These are phyloP conservation scores for Gymnarchus niloticus DNA, from an alignment of 2,113 vertebrate species.

Conservation along the genomic window DNA sequence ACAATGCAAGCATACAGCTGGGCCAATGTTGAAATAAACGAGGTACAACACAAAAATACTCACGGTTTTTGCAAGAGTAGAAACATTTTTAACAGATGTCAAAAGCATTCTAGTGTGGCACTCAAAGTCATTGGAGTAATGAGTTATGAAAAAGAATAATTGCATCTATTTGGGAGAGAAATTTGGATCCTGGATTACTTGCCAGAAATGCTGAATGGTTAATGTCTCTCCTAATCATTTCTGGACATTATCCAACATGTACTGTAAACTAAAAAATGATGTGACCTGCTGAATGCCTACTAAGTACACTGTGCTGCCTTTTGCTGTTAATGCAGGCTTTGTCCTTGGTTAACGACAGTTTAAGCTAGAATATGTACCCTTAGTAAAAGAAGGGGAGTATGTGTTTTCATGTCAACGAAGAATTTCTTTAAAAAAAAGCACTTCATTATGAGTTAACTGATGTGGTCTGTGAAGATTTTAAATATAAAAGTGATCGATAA, in stretches of 20 bases:
- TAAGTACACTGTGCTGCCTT: slow-evolving; percentile 75
- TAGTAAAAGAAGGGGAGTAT: slow-evolving; percentile 69
- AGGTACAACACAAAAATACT: neutral
- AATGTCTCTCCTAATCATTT: neutral
- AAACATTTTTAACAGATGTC: neutral
- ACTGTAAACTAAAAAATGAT: neutral
- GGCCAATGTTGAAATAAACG: neutral
- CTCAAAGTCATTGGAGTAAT: neutral
- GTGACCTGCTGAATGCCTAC: slow-evolving; percentile 49
- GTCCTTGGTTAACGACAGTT: slow-evolving; percentile 57
- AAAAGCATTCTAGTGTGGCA: neutral
- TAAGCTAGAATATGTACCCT: slow-evolving; percentile 59
- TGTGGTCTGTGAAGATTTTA: neutral
- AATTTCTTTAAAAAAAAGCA: slow-evolving; percentile 36
- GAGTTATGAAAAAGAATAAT: neutral
- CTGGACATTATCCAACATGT: neutral
- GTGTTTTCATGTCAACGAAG: slow-evolving; percentile 92
- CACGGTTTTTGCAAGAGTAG: neutral
- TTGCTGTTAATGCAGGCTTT: slow-evolving; percentile 75
- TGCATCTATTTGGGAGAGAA: neutral
- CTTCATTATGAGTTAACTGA: neutral
- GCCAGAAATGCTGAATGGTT: neutral
- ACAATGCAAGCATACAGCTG: neutral
- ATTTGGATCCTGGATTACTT: neutral
- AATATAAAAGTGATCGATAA: slow-evolving; percentile 24